These are phyloP conservation scores for Botia kubotai DNA, from an alignment of 2,797 vertebrate species.

Conservation along the genomic window DNA sequence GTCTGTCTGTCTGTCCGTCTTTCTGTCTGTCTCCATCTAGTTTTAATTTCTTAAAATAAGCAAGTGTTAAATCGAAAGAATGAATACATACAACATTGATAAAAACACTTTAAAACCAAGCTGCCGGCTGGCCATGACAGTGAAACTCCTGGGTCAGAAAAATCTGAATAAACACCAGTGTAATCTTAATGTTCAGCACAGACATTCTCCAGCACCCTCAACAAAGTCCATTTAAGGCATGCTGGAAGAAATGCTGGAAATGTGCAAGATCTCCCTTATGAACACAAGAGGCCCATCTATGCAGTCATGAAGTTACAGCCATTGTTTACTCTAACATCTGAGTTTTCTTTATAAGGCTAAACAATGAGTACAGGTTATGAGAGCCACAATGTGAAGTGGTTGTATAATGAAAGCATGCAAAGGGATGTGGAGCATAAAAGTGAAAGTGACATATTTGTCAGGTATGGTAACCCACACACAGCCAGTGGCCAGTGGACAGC, in stretches of 20 bases:
- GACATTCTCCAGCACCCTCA: slow-evolving; percentile 36
- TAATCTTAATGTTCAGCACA: slow-evolving; percentile 14
- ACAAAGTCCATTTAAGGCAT: slow-evolving; percentile 77
- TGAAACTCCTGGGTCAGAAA: neutral
- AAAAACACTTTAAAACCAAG: slow-evolving; percentile 9
- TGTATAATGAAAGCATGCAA: slow-evolving; percentile 4
- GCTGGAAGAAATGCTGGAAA: slow-evolving; percentile 73
- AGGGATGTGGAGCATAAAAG: slow-evolving; percentile 1
- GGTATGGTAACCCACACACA: too few relatives aligned
- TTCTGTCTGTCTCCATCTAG: too few relatives aligned
- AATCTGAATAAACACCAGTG: slow-evolving; percentile 32
- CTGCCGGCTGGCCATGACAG: neutral
- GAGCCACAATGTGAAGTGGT: neutral
- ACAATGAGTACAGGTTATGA: slow-evolving; percentile 23
- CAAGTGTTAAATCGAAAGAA: neutral
- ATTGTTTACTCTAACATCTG: slow-evolving; percentile 62
- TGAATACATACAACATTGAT: slow-evolving; percentile 1
- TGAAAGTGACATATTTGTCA: too few relatives aligned
- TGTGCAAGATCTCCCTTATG: slow-evolving; percentile 64
- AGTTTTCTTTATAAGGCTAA: slow-evolving; percentile 19
- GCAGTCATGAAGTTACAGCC: slow-evolving; percentile 69
- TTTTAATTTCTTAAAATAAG: neutral
- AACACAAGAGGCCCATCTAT: slow-evolving; percentile 11
- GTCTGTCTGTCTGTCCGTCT: too few relatives aligned
- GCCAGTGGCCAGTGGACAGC: too few relatives aligned